Base-by-base conservation (phyloP, 2,888 invertebrate species). In the Molanna angustata region DNA sequence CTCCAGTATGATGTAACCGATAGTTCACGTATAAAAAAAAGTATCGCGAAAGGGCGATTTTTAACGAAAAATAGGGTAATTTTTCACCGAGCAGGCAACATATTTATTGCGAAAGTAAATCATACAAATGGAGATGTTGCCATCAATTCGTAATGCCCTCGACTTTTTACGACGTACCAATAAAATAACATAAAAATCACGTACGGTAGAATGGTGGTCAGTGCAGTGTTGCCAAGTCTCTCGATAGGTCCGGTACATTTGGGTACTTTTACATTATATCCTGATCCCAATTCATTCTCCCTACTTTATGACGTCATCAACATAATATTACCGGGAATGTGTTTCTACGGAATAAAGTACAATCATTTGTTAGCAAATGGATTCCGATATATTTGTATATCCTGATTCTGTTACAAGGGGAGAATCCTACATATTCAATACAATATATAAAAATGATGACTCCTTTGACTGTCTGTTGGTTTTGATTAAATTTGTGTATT, bases 271-370 rank as follows among this genome's bases (percentile, higher is more conserved):
- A n/a, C n/a, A n/a, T n/a, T n/a, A n/a, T n/a, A n/a, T n/a, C n/a
- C n/a, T n/a, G n/a, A n/a, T n/a, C n/a, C n/a, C n/a, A n/a, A n/a
- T n/a, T n/a, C n/a, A 54, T 57, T 50, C 51, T 51, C 48, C 48
- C 37, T 43, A 21, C 54, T 57, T 54, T 57, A 54, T 54, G 54
- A 54, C 52, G 41, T 57, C 54, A 58, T 58, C 57, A 58, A 58
- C 54, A 55, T 55, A 52, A 55, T 55, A 48, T 49, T 46, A 49
- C 49, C 47, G 14, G 21, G 43, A 44, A 58, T 58, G 57, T 52
- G 46, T 49, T 54, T 52, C 41, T 31, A 37, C 43, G n/a, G 46
- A 41, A 52, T 55, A 55, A 50, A 58, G 54, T 54, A 45, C 39
- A 35, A 45, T 52, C 54, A 58, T 58, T 58, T 58, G 57, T 55